phyloP scores from a whole-genome alignment of 2,888 invertebrate genomes.

The Formica aserva region DNA sequence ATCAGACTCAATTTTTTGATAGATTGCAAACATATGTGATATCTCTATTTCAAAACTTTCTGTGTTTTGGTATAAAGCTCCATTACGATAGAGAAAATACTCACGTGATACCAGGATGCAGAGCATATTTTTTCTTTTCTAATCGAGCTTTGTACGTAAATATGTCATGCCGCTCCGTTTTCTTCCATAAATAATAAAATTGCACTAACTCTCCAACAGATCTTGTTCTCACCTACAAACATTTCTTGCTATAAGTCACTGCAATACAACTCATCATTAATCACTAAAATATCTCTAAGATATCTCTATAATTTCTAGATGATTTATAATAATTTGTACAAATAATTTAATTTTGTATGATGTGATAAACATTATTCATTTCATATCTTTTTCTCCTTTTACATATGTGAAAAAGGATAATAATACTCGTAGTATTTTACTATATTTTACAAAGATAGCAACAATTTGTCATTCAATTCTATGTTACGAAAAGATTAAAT shows the following conservation, averaged over 20 bases:
- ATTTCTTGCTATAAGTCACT: constrained; percentile 3
- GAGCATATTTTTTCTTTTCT: constrained; percentile 96
- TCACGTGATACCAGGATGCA: constrained; percentile 95
- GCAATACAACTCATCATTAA: neutral
- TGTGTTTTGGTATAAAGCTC: constrained; percentile 5
- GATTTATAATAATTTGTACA: neutral
- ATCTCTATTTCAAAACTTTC: constrained; percentile 19
- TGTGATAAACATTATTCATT: neutral
- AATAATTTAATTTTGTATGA: neutral
- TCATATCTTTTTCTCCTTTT: neutral
- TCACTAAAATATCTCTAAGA: neutral
- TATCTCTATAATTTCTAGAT: neutral
- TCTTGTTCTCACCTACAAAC: constrained; percentile 92
- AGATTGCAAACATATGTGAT: neutral
- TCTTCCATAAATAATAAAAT: constrained; percentile 99
- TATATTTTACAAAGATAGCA: neutral
- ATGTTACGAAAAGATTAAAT: neutral
- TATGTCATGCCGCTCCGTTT: constrained; percentile 98
- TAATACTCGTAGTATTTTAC: neutral
- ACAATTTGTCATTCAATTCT: neutral
- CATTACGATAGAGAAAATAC: constrained; percentile 84
- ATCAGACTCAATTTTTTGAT: neutral
- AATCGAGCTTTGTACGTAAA: constrained; percentile 95
- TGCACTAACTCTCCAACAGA: constrained; percentile 98
- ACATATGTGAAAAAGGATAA: neutral